These are phyloP conservation scores for Zosterops japonicus DNA, from an alignment of 2,113 vertebrate genomes.

Conservation along the genomic window DNA sequence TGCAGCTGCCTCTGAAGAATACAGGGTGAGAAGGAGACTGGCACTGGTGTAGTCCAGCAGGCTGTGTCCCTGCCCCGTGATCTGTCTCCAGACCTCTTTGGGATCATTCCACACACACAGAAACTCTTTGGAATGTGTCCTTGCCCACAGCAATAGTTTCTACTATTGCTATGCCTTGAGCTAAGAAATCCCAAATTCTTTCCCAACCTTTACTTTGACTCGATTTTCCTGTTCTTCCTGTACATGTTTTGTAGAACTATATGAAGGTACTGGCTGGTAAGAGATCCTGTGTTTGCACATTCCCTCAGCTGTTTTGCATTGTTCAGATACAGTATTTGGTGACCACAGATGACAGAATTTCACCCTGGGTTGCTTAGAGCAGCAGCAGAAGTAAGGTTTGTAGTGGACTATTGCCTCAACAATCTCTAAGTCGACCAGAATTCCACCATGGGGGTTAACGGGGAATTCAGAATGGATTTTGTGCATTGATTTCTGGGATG, in stretches of 20 bases:
- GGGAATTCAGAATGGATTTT: background rate
- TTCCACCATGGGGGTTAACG: background rate
- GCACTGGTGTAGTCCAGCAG: background rate
- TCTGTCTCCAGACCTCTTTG: background rate
- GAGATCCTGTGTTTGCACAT: background rate
- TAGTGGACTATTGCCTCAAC: background rate
- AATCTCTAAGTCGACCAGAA: background rate
- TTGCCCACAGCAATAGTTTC: constrained; percentile 18
- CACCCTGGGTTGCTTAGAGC: background rate
- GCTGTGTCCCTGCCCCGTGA: background rate
- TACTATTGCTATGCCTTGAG: background rate
- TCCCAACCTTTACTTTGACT: background rate
- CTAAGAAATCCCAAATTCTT: constrained; percentile 32
- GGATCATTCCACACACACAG: background rate
- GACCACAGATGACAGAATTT: background rate
- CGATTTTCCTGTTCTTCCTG: constrained; percentile 25
- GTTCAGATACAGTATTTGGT: background rate
- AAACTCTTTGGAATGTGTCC: background rate
- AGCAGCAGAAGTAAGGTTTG: background rate
- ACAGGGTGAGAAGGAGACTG: background rate
- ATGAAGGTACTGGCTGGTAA: background rate
- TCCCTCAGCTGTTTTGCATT: background rate
- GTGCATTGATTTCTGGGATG: background rate
- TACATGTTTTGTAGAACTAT: background rate
- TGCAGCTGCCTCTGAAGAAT: background rate